Evolutionary conservation across 2,113 vertebrate genomes (phyloP), one percentile per base, ranked within the genome.

Genomic region (Ameiurus melas): DNA sequence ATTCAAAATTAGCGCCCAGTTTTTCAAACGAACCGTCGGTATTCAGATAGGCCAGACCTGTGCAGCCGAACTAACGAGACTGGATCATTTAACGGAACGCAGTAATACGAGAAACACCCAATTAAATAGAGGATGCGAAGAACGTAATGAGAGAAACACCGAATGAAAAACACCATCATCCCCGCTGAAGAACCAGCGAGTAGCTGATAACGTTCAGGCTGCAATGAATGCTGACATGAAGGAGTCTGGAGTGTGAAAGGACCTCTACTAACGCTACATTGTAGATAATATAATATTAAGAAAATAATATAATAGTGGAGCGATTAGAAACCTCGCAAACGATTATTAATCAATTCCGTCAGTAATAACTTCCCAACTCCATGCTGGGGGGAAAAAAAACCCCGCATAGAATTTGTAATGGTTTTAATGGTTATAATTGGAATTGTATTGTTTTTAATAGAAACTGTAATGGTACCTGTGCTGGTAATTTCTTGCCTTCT

Each of bases 1-100:
- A 90, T 91, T 91, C 77, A 91, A 91, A 92, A 89, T 85, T 88
- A 91, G 90, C 89, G 90, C 87, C 83, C 19, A 79, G 86, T 53
- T 68, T 88, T 70, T 79, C 22, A 77, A 27, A 77, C 19, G 19
- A 87, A 87, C n/a, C 64, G 2, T 22, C 81, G n/a, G 22, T 58
- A 36, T 83, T 27, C 70, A 84, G 36, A 77, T 73, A 64, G 57
- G 68, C 51, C 64, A 30, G 83, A 68, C 30, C 25, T 17, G 68
- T 27, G 47, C 19, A 33, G 36, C 25, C 33, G 8, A 58, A 30
- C 16, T 53, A 33, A 85, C 33, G 80, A 82, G 80, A 33, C 17
- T 36, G 79, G 30, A 36, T 33, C n/a, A 14, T 58, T 80, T 30
- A 80, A 20, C 78, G 27, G n/a, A 58, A 53, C 39, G 79, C 17